Percentiles rank a stretch among this genome's conserved stretches.
Evolutionary conservation across 2,888 invertebrate genomes (phyloP).

Genomic region (Apodemia zela): DNA sequence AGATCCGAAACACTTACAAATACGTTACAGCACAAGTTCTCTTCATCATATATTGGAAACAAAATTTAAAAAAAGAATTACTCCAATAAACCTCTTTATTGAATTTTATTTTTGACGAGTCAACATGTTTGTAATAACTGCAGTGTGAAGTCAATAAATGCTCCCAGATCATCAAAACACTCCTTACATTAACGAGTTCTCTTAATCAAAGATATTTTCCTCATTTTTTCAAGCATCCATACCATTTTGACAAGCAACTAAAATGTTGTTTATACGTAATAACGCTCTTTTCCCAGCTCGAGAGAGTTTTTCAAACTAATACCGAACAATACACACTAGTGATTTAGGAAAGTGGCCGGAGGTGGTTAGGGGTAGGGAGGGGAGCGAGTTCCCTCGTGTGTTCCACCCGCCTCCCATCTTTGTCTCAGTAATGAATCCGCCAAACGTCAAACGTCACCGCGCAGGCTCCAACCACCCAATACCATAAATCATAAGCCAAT

Average conservation of each 20-base stretch:
- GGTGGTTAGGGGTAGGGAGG: conserved; percentile 37
- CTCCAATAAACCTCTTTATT: no score
- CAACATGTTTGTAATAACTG: no score
- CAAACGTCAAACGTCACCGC: conserved; percentile 73
- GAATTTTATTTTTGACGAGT: no score
- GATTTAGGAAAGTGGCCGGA: conserved; percentile 75
- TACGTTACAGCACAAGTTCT: no score
- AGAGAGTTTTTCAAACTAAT: conserved; percentile 36
- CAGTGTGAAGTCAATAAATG: no score
- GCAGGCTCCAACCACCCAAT: conserved; percentile 57
- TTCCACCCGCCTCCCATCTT: conserved; percentile 45
- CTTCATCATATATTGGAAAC: no score
- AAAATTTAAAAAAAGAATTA: no score
- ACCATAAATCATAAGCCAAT: conserved; percentile 59
- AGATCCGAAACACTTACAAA: no score
- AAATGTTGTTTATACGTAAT: conserved; percentile 25
- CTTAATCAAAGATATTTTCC: not conserved
- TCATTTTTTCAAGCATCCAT: not conserved
- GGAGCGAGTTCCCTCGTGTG: conserved; percentile 39
- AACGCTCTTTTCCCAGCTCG: conserved; percentile 15
- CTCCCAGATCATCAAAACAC: not conserved
- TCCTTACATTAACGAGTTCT: not conserved
- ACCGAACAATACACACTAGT: conserved; percentile 64
- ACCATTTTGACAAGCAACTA: not conserved
- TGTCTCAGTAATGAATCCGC: conserved; percentile 79